Base-by-base conservation (phyloP, 2,888 invertebrate genomes). In the Aphidoletes aphidimyza region DNA sequence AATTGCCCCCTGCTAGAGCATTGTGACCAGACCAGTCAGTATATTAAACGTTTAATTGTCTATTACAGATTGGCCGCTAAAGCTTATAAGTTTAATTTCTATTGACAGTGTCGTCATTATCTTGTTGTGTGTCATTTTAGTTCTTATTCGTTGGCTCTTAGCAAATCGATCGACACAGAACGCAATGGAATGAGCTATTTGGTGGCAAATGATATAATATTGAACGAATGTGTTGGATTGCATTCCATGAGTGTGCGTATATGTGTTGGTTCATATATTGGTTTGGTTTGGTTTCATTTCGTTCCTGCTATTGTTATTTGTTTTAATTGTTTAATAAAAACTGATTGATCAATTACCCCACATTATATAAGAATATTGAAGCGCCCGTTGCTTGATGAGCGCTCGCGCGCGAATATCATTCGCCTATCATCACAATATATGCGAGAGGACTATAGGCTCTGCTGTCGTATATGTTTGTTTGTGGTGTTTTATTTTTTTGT, bases 331-430 rank as follows among this genome's bases (percentile, higher is more conserved):
- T 37, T 81, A 81, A 78, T 78, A 78, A 36, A 78, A 78, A 78
- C 78, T 78, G 81, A 81, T 81, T 81, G 81, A 81, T 81, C 81
- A 81, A 81, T 81, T 81, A 81, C 81, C 81, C 81, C 81, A 81
- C 81, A 81, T 81, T 81, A 54, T 54, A 69, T 69, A 30, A 30
- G n/a, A 6, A 69, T 69, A 37, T 81, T 81, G 37, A 37, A 81
- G 81, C 78, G 34, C 81, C 81, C 37, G 22, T 81, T 81, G 17
- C n/a, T n/a, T n/a, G n/a, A n/a, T n/a, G n/a, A n/a, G n/a, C n/a
- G n/a, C n/a, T n/a, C n/a, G n/a, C n/a, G n/a, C n/a, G n/a, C n/a
- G n/a, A n/a, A n/a, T n/a, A n/a, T n/a, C n/a, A n/a, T n/a, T n/a
- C 78, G 11, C 78, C 17, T 36, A 78, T 54, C 26, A 54, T 54